Percentiles rank a stretch among this genome's conserved stretches.
These are phyloP conservation scores for Sialia sialis DNA, from an alignment of 2,113 vertebrate species.

Conservation along the genomic window DNA sequence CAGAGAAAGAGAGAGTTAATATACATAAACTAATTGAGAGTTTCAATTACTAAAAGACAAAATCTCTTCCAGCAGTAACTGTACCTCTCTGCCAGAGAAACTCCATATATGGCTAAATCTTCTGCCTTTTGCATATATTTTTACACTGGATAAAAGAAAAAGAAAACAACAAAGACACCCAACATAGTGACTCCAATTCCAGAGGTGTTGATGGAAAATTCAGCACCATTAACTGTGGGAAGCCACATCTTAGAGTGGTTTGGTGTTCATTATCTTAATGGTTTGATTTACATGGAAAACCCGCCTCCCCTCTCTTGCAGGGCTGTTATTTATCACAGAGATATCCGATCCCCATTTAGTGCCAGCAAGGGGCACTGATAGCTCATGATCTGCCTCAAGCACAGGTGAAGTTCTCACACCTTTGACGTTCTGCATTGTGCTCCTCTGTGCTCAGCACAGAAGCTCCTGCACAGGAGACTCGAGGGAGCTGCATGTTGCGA, in stretches of 20 bases:
- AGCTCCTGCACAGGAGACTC: neutral
- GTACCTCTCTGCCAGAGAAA: neutral
- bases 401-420: neutral
- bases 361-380: neutral
- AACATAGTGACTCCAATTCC: neutral
- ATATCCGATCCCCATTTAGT: neutral
- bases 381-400: neutral
- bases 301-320: neutral
- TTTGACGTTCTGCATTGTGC: rapidly evolving
- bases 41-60: neutral
- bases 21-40: neutral
- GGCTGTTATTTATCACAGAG: neutral
- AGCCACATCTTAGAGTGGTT: neutral
- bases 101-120: neutral
- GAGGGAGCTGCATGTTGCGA: neutral
- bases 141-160: neutral
- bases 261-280: neutral
- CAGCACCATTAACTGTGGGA: neutral
- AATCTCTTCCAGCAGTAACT: neutral
- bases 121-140: neutral
- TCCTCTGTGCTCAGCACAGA: neutral
- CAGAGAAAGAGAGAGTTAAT: neutral
- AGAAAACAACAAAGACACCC: neutral
- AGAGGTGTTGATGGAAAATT: neutral
- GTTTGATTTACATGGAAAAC: neutral